Conservation (phyloP, 2,888 invertebrate species). For the Protula sp. region DNA sequence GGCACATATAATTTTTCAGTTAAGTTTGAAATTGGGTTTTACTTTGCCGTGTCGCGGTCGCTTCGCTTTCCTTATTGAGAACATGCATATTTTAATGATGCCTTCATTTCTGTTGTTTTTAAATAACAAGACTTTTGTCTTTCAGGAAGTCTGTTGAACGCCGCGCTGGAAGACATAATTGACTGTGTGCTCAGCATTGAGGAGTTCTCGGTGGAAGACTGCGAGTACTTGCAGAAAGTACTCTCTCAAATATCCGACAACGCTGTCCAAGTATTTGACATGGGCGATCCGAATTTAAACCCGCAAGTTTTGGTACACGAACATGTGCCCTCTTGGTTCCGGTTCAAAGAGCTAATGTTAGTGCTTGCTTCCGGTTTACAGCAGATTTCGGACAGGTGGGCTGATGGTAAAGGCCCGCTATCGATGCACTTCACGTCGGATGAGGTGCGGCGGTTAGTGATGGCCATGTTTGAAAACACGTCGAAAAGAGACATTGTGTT, state of each 20-base stretch:
- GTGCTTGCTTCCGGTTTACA: constrained; percentile 14
- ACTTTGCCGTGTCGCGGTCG: no score
- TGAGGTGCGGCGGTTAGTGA: constrained; percentile 18
- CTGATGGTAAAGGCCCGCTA: constrained; percentile 28
- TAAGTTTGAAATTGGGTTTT: no score
- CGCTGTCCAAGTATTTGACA: constrained; percentile 11
- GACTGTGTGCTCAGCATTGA: constrained; percentile 18
- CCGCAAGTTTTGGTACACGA: constrained; percentile 21
- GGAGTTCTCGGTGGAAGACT: constrained; percentile 26
- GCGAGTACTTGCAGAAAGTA: constrained; percentile 14
- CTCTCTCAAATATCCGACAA: constrained; percentile 9
- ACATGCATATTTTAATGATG: no score
- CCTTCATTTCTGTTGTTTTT: no score
- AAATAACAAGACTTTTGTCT: no score
- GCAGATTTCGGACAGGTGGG: constrained; percentile 26
- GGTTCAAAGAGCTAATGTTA: constrained; percentile 19
- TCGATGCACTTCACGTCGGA: constrained; percentile 22
- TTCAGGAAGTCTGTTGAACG: constrained; percentile 19
- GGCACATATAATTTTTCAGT: background rate
- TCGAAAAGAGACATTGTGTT: constrained; percentile 19
- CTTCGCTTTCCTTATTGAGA: no score
- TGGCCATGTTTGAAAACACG: constrained; percentile 28
- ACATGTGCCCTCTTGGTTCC: constrained; percentile 22
- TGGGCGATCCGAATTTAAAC: constrained; percentile 4
- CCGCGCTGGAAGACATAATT: constrained; percentile 18